Evolutionary conservation across 2,888 invertebrate species (phyloP).

Genomic region (Bellardia bayeri): DNA sequence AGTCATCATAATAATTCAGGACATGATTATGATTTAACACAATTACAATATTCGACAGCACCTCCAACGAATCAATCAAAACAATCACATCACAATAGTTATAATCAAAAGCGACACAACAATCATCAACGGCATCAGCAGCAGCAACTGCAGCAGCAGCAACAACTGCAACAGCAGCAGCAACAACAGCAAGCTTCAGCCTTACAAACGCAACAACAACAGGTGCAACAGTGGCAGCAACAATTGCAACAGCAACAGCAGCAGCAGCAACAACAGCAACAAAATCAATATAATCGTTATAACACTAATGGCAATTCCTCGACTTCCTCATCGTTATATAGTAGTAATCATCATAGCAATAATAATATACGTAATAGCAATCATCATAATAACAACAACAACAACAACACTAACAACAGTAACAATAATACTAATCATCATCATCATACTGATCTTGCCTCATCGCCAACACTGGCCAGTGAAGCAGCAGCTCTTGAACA

Average conservation of each 20-base stretch:
- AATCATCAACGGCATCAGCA: slow-evolving; percentile 77
- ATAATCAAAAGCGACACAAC: slow-evolving; percentile 77
- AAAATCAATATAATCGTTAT: slow-evolving; percentile 72
- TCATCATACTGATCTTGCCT: slow-evolving; percentile 75
- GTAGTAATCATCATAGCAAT: slow-evolving; percentile 74
- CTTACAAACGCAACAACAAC: slow-evolving; percentile 74
- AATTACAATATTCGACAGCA: slow-evolving; percentile 74
- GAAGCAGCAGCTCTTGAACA: slow-evolving; percentile 82
- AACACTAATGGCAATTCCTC: slow-evolving; percentile 72
- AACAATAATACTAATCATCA: slow-evolving; percentile 72
- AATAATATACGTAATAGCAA: slow-evolving; percentile 74
- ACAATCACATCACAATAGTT: slow-evolving; percentile 76
- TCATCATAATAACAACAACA: slow-evolving; percentile 66
- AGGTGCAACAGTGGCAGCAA: slow-evolving; percentile 74
- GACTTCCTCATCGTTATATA: slow-evolving; percentile 72
- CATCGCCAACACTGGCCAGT: slow-evolving; percentile 80
- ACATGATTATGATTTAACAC: slow-evolving; percentile 76
- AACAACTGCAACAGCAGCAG: slow-evolving; percentile 76
- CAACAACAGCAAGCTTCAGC: slow-evolving; percentile 73
- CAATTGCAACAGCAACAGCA: slow-evolving; percentile 72
- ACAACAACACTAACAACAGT: slow-evolving; percentile 20
- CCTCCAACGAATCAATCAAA: slow-evolving; percentile 78
- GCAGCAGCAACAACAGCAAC: slow-evolving; percentile 73
- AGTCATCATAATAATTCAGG: slow-evolving; percentile 77
- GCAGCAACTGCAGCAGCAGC: slow-evolving; percentile 77